Percentiles rank a stretch among this genome's conserved stretches.
phyloP scores from a whole-genome alignment of 35 echinoderm and acorn worm genomes.

The Ptychodera flava region DNA sequence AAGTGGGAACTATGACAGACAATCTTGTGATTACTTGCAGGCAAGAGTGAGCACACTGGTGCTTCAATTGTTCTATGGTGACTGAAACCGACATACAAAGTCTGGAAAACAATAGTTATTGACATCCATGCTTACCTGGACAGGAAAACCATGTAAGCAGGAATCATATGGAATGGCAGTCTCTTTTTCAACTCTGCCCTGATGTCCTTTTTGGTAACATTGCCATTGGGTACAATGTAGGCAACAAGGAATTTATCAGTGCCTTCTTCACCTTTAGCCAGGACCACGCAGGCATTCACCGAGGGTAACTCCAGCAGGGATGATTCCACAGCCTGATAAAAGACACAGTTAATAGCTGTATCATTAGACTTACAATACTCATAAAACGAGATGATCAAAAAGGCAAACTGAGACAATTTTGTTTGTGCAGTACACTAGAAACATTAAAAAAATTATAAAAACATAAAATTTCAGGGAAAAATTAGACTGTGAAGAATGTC shows the following conservation, averaged over 20 bases:
- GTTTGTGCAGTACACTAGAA: too few relatives aligned
- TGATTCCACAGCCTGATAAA: conserved; percentile 42
- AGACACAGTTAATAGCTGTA: background rate
- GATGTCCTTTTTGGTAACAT: conserved; percentile 37
- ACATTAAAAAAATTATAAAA: too few relatives aligned
- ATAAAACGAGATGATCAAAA: background rate
- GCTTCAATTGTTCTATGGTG: too few relatives aligned
- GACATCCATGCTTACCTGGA: too few relatives aligned
- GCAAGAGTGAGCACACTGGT: too few relatives aligned
- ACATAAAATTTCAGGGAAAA: too few relatives aligned
- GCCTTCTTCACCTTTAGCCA: conserved; percentile 40
- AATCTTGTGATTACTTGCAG: too few relatives aligned
- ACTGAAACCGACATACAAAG: too few relatives aligned
- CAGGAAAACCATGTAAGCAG: conserved; percentile 35
- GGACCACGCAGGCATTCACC: conserved; percentile 25
- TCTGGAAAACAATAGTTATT: too few relatives aligned
- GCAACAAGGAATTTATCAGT: conserved; percentile 43
- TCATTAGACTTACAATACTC: background rate
- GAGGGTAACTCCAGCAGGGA: conserved; percentile 24
- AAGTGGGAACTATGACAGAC: too few relatives aligned
- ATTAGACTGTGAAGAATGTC: too few relatives aligned
- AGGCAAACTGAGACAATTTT: too few relatives aligned
- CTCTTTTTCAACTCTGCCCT: conserved; percentile 42
- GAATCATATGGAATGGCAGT: conserved; percentile 39
- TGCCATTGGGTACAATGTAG: conserved; percentile 35